phyloP scores from a whole-genome alignment of 2,888 invertebrate species.

The Orthosia cruda region DNA sequence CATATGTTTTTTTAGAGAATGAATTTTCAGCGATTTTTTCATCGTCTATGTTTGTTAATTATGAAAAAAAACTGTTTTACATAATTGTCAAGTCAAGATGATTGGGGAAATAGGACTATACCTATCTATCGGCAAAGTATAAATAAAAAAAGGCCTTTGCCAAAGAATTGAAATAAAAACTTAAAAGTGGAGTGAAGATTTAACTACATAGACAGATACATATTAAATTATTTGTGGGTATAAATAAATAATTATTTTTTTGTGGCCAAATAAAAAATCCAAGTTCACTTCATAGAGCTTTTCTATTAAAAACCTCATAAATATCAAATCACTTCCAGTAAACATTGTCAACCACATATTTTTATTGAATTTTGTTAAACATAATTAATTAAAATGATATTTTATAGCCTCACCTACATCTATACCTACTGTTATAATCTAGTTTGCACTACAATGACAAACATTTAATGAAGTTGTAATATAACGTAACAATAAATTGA shows the following conservation, averaged over 20 bases:
- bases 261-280: too few relatives aligned
- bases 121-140: too few relatives aligned
- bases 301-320: too few relatives aligned
- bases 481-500: constrained; percentile 35
- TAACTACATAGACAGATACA: neutral
- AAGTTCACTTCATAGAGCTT: too few relatives aligned
- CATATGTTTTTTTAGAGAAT: neutral
- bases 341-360: neutral
- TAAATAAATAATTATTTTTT: neutral
- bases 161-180: neutral
- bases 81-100: neutral
- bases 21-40: neutral
- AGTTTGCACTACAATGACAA: constrained; percentile 17
- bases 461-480: constrained; percentile 40
- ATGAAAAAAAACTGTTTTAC: neutral
- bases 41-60: neutral
- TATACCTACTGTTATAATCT: neutral
- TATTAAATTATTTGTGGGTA: neutral
- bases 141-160: neutral
- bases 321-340: neutral
- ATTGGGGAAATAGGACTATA: neutral
- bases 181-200: neutral
- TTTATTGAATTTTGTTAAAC: neutral
- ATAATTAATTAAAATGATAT: constrained; percentile 5
- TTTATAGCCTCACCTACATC: neutral